A percentile compares a stretch with the other conserved stretches of the same genome.
Evolutionary conservation across 1,140 invertebrate genomes (phyloP).

Genomic region (Zaprionus vittiger): DNA sequence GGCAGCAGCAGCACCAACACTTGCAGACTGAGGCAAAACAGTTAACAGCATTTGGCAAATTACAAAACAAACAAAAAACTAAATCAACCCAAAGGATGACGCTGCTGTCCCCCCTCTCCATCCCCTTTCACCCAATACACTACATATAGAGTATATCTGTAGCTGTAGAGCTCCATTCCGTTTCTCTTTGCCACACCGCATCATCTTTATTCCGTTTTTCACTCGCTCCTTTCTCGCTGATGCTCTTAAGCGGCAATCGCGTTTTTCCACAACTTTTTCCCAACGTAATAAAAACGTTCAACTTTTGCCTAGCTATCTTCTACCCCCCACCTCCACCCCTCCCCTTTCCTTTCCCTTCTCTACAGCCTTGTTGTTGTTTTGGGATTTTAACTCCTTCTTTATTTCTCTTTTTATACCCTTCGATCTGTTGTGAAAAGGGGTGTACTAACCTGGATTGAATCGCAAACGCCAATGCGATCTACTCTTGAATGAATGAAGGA

Average conservation of each 20-base stretch:
- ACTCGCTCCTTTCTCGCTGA: constrained; percentile 24
- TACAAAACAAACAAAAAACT: constrained; percentile 69
- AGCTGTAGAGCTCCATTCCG: neutral
- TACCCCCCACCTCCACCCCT: constrained; percentile 30
- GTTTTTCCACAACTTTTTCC: constrained; percentile 78
- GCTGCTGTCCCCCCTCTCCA: constrained; percentile 9
- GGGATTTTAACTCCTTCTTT: neutral
- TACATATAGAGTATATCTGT: neutral
- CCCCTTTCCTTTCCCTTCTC: neutral
- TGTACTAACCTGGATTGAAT: too few species aligned
- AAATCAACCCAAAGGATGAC: constrained; percentile 66
- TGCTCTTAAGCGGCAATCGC: constrained; percentile 79
- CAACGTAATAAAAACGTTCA: constrained; percentile 78
- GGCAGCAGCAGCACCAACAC: constrained; percentile 16
- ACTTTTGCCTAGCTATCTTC: constrained; percentile 62
- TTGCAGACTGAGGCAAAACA: constrained; percentile 21
- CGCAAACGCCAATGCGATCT: too few species aligned
- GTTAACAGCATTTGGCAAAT: constrained; percentile 68
- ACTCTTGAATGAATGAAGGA: too few species aligned
- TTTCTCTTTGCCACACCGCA: neutral
- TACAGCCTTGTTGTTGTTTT: constrained; percentile 4
- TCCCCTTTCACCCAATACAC: neutral
- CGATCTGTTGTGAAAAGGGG: neutral
- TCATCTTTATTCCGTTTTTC: constrained; percentile 25
- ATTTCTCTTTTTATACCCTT: neutral